Percentiles rank a stretch among this genome's conserved stretches.
These are phyloP conservation scores for Acanthiza pusilla DNA, from an alignment of 2,797 vertebrate species.

Conservation along the genomic window DNA sequence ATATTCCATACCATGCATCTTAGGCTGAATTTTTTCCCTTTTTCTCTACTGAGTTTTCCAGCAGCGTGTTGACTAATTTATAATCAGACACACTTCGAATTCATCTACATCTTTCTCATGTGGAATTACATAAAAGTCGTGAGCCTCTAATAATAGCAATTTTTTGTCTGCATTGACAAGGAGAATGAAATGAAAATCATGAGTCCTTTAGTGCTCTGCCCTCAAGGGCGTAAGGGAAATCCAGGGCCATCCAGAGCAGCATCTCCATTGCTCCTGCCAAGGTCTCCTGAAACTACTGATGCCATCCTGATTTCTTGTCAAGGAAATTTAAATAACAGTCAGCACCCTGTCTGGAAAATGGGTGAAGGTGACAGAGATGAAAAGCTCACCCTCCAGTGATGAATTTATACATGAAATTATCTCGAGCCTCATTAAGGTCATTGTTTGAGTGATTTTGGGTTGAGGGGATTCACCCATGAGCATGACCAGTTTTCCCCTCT, in stretches of 20 bases:
- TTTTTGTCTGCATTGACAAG: neutral
- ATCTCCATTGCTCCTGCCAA: neutral
- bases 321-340: neutral
- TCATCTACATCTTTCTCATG: neutral
- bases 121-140: neutral
- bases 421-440: neutral
- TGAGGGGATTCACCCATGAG: neutral
- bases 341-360: neutral
- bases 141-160: neutral
- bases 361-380: neutral
- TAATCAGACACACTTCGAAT: neutral
- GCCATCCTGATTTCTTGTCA: neutral
- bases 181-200: neutral
- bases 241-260: neutral
- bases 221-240: neutral
- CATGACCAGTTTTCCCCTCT: neutral
- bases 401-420: neutral
- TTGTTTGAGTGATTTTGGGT: neutral
- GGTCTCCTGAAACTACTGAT: neutral
- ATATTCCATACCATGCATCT: neutral
- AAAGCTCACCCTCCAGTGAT: rapidly evolving
- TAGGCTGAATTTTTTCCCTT: neutral
- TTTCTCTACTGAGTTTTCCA: neutral
- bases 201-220: neutral
- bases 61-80: neutral